Percentiles rank a stretch among this genome's conserved stretches.
phyloP scores from a whole-genome alignment of 2,797 vertebrate species.

The Echeneis naucrates region DNA sequence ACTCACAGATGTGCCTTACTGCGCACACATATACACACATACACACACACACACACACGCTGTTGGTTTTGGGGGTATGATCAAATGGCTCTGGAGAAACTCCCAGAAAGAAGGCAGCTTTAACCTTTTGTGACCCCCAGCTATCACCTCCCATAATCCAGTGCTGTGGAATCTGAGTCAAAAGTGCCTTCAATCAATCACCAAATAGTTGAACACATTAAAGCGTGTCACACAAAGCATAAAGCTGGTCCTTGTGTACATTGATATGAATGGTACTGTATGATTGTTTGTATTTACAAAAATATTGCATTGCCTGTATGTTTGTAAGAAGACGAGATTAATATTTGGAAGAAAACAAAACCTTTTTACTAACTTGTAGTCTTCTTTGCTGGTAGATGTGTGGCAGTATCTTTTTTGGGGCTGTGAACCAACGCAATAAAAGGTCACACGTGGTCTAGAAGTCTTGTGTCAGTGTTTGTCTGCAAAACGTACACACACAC shows the following conservation, averaged over 20 bases:
- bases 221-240: conserved; percentile 38
- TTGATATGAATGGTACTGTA: conserved; percentile 62
- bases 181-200: conserved; percentile 39
- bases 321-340: conserved; percentile 79
- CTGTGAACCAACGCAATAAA: conserved; percentile 81
- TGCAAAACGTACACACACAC: conserved; percentile 14
- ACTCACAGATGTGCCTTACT: conserved; percentile 37
- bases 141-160: conserved; percentile 57
- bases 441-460: conserved; percentile 80
- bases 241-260: conserved; percentile 68
- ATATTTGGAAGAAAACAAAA: conserved; percentile 69
- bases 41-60: conserved; percentile 28
- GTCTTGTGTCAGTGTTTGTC: conserved; percentile 64
- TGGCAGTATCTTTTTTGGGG: conserved; percentile 81
- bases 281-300: conserved; percentile 69
- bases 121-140: conserved; percentile 69
- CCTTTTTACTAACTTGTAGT: conserved; percentile 85
- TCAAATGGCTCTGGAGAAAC: conserved; percentile 68
- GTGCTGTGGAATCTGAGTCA: conserved; percentile 46
- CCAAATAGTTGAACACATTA: conserved; percentile 33
- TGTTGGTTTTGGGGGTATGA: conserved; percentile 67
- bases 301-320: conserved; percentile 73
- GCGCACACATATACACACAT: conserved; percentile 19
- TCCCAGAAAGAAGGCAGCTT: conserved; percentile 66
- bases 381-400: conserved; percentile 83